phyloP scores from a whole-genome alignment of 37 sponge, comb jelly and placozoan species.

The Beroe ovata region DNA sequence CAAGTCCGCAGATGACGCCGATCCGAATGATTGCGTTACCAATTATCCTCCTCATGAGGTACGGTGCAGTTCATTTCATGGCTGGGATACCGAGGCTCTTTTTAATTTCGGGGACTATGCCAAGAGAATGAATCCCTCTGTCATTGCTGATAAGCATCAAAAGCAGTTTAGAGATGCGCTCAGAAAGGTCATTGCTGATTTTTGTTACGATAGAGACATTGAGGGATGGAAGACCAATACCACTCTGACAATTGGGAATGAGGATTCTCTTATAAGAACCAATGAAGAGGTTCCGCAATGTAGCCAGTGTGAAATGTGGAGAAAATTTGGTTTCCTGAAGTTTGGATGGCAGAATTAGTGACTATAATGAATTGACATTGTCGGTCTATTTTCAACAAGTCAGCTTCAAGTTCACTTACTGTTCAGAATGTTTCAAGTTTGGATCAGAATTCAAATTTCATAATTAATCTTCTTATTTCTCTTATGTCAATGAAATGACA shows the following conservation, averaged over 20 bases:
- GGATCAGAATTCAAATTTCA: no score
- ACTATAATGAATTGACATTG: neutral
- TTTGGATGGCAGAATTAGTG: neutral
- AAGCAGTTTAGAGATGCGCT: neutral
- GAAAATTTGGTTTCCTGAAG: neutral
- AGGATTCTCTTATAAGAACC: neutral
- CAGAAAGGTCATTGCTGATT: neutral
- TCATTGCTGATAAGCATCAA: neutral
- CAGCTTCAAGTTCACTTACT: no score
- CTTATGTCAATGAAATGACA: no score
- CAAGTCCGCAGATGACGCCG: neutral
- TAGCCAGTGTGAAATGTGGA: neutral
- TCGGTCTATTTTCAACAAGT: neutral
- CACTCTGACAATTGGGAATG: constrained; percentile 15
- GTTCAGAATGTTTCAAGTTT: no score
- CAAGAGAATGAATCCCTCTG: neutral
- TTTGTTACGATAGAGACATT: neutral
- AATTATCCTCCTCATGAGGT: neutral
- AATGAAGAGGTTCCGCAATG: neutral
- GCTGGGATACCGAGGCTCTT: constrained; percentile 62
- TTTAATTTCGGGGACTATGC: constrained; percentile 18
- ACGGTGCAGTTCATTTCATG: constrained; percentile 4
- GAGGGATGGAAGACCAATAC: neutral
- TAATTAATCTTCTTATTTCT: no score
- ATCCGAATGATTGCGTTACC: no score